Evolutionary conservation across 2,888 invertebrate species (phyloP), one percentile per base, ranked within the genome.

Genomic region (Tenthredo scrophulariae): DNA sequence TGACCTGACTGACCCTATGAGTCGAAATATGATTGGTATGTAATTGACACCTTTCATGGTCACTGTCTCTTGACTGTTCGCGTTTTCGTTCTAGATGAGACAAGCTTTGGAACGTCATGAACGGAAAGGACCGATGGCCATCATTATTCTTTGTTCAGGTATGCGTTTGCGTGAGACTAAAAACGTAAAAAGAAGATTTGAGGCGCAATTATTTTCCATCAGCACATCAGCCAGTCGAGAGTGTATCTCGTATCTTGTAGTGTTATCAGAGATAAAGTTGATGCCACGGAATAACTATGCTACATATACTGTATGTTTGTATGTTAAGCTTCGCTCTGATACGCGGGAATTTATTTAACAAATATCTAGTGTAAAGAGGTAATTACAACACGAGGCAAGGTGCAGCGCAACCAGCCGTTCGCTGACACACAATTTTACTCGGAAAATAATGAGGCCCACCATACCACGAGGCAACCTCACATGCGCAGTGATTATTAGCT

Each of bases 331-430:
- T n/a, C 54, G 77, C 4, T 50, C 29, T 33, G 77, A 54, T 77
- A 54, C n/a, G 40, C 50, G 37, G 72, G 84, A 54, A 84, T 75
- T 75, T 62, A 84, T 74, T 84, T 37, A 9, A 84, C 75, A 84
- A 84, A 84, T 84, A 74, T 75, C 54, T 84, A 50, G 33, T 82
- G 65, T 67, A 15, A 67, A 82, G 26, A 62, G 18, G n/a, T 26
- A 65, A 62, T 40, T 40, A 22, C 62, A 62, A 80, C 43, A 43
- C 74, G 6, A 26, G 29, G 62, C 37, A 37, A 79, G 79, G 58
- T 58, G 79, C 37, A 29, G 79, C 37, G 46, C 5, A 13, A 18
- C 26, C n/a, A 33, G 37, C 74, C 43, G 15, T 43, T 18, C 54
- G 33, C n/a, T 10, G 58, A 79, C 43, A 46, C 22, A 15, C 75